phyloP scores from a whole-genome alignment of 2,113 vertebrate genomes.

The Brachypteracias leptosomus region DNA sequence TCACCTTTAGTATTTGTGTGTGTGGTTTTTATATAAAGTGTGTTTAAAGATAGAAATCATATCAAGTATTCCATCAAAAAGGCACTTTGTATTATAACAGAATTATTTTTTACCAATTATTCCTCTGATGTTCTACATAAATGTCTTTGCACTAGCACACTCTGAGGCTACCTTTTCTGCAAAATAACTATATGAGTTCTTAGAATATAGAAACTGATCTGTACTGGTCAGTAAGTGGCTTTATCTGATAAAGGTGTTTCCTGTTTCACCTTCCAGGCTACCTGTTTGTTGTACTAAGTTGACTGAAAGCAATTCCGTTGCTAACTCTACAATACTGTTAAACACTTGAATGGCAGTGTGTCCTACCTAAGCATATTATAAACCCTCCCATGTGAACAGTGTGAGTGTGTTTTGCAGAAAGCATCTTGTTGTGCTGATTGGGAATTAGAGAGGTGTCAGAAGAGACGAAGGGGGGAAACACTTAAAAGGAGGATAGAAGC shows the following conservation, averaged over 20 bases:
- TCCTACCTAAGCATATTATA: background rate
- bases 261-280: background rate
- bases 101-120: background rate
- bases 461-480: background rate
- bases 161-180: background rate
- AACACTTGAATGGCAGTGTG: background rate
- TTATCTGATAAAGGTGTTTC: background rate
- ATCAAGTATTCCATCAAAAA: background rate
- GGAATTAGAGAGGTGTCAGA: background rate
- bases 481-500: background rate
- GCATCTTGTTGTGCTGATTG: background rate
- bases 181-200: background rate
- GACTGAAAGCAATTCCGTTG: background rate
- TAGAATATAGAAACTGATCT: background rate
- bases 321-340: background rate
- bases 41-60: background rate
- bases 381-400: rapidly evolving
- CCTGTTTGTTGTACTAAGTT: background rate
- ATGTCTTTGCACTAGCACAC: background rate
- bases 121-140: background rate
- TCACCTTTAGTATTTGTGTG: background rate
- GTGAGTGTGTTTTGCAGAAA: background rate
- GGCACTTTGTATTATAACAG: background rate
- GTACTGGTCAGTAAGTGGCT: background rate
- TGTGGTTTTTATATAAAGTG: background rate